phyloP scores from a whole-genome alignment of 2,113 vertebrate species.

The Eudorcas thomsonii region DNA sequence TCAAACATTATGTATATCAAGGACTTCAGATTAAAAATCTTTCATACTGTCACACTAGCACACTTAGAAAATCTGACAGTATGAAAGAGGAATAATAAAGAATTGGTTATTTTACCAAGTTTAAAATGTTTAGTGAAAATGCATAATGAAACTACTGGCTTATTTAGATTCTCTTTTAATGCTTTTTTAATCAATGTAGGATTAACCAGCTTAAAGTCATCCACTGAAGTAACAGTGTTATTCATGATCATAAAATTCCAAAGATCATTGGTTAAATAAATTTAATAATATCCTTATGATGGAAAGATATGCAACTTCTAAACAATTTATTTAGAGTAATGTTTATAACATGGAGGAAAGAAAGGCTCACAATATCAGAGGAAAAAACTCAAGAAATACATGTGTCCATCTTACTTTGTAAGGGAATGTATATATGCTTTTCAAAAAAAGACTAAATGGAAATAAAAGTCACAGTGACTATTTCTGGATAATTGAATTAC shows the following conservation, averaged over 20 bases:
- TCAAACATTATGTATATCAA: background rate
- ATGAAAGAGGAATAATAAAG: background rate
- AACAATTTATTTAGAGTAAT: background rate
- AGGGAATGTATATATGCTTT: background rate
- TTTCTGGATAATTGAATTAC: background rate
- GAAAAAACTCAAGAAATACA: background rate
- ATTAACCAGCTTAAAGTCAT: background rate
- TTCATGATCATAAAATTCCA: background rate
- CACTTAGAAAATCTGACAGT: background rate
- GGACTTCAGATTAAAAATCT: background rate
- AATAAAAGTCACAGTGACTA: background rate
- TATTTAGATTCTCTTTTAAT: background rate
- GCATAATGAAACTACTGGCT: background rate
- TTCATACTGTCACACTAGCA: background rate
- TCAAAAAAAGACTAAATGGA: background rate
- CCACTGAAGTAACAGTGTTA: background rate
- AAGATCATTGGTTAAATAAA: background rate
- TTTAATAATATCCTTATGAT: background rate
- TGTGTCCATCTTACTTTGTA: background rate
- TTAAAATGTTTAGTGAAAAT: background rate
- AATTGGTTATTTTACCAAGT: background rate
- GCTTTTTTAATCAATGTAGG: background rate
- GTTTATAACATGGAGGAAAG: background rate
- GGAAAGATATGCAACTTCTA: background rate
- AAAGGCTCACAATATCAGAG: background rate